Evolutionary conservation across 2,113 vertebrate genomes (phyloP), one percentile per base, ranked within the genome.

Genomic region (Chinchilla lanigera): DNA sequence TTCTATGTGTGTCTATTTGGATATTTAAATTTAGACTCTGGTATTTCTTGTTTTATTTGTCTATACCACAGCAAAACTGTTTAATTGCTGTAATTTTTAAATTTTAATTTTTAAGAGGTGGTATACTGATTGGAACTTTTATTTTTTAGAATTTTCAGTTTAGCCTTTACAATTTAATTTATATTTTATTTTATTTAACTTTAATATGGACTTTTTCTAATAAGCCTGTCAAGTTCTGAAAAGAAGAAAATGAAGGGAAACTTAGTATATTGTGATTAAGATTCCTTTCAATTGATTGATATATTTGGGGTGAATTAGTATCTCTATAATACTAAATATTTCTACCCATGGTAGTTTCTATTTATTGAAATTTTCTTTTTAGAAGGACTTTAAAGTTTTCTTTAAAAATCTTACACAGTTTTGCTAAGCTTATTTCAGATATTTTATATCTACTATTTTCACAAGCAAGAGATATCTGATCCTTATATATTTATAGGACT

Each of bases 141-240:
- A 11, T 69, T 86, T 93, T 73, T 86, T 26, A 91, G 47, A 83
- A 85, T 94, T 82, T 81, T 92, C 24, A 92, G 19, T 47, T 85
- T 44, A 96, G 14, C 24, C 22, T 60, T 87, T 73, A 52, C 28
- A 56, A 69, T 44, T 89, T 61, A 10, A 91, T 81, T 82, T 86
- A 26, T 35, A 63, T 85, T 63, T 91, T 63, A 69, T 58, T 83
- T 81, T 65, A 33, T 82, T 78, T 65, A 61, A 35, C 56, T 89
- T 96, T 63, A 4, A 10, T 78, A 52, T 82, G 13, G 26, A 52
- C 13, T 58, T 91, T 94, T 89, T 91, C 58, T 92, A 86, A 89
- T 16, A 17, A 94, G 8, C 38, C 82, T 61, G 2, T 95, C 73
- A 86, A 83, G 9, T 65, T 95, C 26, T 84, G 41, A 20, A 35